Evolutionary conservation across 2,113 vertebrate genomes (phyloP).

Genomic region (Tragelaphus scriptus): DNA sequence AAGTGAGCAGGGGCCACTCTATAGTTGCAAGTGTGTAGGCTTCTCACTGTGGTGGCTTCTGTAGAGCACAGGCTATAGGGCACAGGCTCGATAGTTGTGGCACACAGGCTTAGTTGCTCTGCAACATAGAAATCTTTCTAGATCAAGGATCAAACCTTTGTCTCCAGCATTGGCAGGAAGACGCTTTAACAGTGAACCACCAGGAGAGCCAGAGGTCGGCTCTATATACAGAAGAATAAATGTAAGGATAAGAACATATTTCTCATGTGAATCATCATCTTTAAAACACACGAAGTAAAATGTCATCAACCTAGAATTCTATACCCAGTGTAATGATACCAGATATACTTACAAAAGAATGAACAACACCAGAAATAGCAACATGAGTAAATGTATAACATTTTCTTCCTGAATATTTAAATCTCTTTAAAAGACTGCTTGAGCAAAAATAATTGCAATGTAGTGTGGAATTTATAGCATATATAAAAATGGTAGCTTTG

Average conservation of each 20-base stretch:
- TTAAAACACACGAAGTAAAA: background rate
- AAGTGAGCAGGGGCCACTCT: background rate
- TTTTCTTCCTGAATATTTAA: background rate
- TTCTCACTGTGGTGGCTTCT: background rate
- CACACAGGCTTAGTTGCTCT: background rate
- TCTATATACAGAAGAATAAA: background rate
- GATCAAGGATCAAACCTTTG: background rate
- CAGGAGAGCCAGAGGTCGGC: background rate
- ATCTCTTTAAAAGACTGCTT: background rate
- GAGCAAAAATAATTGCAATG: background rate
- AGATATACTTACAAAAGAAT: background rate
- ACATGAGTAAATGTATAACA: background rate
- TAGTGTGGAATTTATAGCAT: background rate
- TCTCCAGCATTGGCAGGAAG: background rate
- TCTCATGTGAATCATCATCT: background rate
- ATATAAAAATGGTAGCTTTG: background rate
- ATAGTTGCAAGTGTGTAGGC: background rate
- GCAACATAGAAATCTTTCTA: background rate
- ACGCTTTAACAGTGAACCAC: background rate
- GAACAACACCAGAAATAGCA: background rate
- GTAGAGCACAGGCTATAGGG: background rate
- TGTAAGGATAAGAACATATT: background rate
- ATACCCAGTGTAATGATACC: background rate
- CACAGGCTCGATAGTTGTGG: background rate
- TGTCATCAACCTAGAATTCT: background rate